Percentiles rank a stretch among this genome's conserved stretches.
Conservation (phyloP, 2,888 invertebrate genomes). For the Erpobdella octoculata region DNA sequence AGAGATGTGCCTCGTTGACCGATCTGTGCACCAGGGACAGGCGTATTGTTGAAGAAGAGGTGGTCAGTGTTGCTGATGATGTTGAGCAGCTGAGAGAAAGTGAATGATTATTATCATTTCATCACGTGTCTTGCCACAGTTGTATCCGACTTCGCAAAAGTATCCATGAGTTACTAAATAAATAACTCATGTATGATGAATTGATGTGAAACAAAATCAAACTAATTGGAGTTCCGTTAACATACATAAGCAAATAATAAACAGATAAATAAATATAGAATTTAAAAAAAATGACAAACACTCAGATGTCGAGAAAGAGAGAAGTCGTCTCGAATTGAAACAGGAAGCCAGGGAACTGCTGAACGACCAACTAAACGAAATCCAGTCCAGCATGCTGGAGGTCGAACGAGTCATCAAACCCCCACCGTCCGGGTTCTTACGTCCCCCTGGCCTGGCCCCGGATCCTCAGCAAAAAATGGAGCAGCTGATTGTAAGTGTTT, state of each 20-base stretch:
- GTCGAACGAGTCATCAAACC: neutral
- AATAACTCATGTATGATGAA: no score
- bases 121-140: no score
- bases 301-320: neutral
- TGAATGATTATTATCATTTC: no score
- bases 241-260: no score
- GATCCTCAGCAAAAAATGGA: constrained; percentile 13
- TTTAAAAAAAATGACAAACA: no score
- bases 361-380: constrained; percentile 12
- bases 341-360: constrained; percentile 2
- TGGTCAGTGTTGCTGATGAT: neutral
- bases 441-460: neutral
- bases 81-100: constrained; percentile 2
- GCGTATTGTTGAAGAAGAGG: constrained; percentile 1
- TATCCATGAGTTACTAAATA: no score
- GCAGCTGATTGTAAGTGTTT: neutral
- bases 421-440: neutral
- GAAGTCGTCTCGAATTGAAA: neutral
- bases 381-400: constrained; percentile 4
- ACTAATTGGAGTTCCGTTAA: no score
- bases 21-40: constrained; percentile 11
- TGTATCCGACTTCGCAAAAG: no score
- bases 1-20: constrained; percentile 15
- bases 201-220: no score
- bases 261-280: no score